Evolutionary conservation across 1,140 invertebrate species (phyloP).

Genomic region (Lucilia cuprina): DNA sequence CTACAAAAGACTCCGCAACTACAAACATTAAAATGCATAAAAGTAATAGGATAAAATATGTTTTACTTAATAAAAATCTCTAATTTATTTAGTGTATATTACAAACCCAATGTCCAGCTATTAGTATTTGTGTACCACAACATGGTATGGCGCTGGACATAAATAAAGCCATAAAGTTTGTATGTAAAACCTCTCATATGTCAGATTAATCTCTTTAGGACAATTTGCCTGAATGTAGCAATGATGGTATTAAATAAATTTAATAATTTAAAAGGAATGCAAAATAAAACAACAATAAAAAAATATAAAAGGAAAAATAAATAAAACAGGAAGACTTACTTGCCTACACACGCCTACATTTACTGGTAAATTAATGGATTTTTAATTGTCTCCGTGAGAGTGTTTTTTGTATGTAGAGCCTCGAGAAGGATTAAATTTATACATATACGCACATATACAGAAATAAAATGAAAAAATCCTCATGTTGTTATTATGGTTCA

Average conservation of each 20-base stretch:
- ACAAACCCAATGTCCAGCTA: background rate
- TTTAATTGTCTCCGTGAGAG: slow-evolving; percentile 30
- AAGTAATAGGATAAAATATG: no score
- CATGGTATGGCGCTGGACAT: background rate
- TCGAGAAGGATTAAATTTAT: slow-evolving; percentile 24
- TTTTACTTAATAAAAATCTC: no score
- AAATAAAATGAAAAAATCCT: background rate
- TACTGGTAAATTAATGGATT: slow-evolving; percentile 35
- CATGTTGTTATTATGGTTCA: slow-evolving; percentile 10
- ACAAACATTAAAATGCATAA: no score
- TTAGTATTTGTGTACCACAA: background rate
- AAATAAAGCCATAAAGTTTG: slow-evolving; percentile 11
- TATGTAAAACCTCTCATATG: slow-evolving; percentile 11
- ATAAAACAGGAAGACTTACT: background rate
- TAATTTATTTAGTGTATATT: background rate
- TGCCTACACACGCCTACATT: slow-evolving; percentile 1
- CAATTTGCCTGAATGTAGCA: slow-evolving; percentile 9
- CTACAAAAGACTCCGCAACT: no score
- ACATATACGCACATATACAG: background rate
- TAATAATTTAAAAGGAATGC: background rate
- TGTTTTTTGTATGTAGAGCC: background rate
- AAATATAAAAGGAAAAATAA: background rate
- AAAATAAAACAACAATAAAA: background rate
- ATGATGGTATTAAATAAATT: slow-evolving; percentile 15
- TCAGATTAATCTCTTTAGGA: slow-evolving; percentile 14